Base-by-base conservation (phyloP, 2,797 vertebrate species). In the Rhabdophis nuchalis region DNA sequence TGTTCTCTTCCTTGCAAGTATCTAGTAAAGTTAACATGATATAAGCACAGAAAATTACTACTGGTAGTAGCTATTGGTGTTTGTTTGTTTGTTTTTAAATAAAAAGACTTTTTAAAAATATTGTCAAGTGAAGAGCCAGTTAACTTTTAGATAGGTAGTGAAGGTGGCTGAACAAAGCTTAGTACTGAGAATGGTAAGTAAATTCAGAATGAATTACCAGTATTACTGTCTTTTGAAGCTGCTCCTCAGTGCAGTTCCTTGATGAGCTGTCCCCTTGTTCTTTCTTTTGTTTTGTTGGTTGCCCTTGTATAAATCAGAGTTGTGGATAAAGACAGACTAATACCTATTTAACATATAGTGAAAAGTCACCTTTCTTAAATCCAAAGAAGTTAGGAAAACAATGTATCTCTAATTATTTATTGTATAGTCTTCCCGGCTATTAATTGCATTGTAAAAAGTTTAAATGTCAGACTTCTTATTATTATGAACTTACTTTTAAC, bases 371-470 rank as follows among this genome's bases (percentile, higher is more conserved):
- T 92, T 92, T 86, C 86, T 87, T 90, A 91, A 94, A 89, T 93
- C 93, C 50, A 77, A 90, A 85, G 52, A 54, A 60, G 50, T 64
- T 25, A 27, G 9, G 41, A 54, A 91, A 89, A 41, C 46, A 96
- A 52, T 90, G 85, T 61, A 52, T 88, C 92, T 93, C 85, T 93
- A 93, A 94, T 77, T 88, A 92, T 92, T 93, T 90, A 95, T 90
- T 93, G 95, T 92, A 29, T 95, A 87, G 93, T 95, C 68, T 94
- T 96, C 91, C 93, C 93, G 46, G 77, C 53, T 68, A 36, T 94
- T 93, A 94, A 93, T 93, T 96, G 93, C 93, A 92, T 92, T 93
- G 90, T 36, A n/a, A 91, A 95, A 90, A 93, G 92, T 46, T 68
- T 94, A 91, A 54, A 88, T 57, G 91, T 93, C 95, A 93, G 32